Base-by-base conservation (phyloP, 2,113 vertebrate species). In the Callopanchax toddi region DNA sequence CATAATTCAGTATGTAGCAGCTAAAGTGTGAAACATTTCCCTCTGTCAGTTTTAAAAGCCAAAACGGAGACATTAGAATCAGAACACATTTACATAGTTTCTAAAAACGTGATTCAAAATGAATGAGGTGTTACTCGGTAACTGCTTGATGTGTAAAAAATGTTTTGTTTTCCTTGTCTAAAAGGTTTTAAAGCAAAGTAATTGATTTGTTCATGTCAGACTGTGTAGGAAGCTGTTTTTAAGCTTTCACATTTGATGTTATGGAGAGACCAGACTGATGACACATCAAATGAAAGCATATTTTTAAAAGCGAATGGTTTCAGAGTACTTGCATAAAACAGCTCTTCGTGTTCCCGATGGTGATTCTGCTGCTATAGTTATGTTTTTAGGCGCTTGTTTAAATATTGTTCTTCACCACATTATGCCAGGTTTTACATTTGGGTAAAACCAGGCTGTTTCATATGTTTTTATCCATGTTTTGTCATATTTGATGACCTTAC, bases 271-370 rank as follows among this genome's bases (percentile, higher is more conserved):
- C 54, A 67, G 60, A 67, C 22, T 42, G 43, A 60, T 78, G 74
- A 82, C 60, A 60, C 74, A 76, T 69, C 63, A 52, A 54, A 60
- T 57, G 44, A 20, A 60, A 57, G 44, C 59, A 21, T 72, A 51
- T 79, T 71, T 69, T 74, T 76, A 67, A 60, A 52, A 36, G 32
- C 11, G 21, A 60, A 46, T 75, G 49, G 63, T 70, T 55, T 60
- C 52, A 36, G 43, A 48, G 57, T 23, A 54, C 50, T 60, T 53
- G 26, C 26, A 60, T 44, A 71, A 68, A 74, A 34, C 48, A 17
- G 5, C 15, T 40, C 49, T 74, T 64, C 51, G 12, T 71, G 67
- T 66, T 23, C 21, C 50, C 58, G 51, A 42, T 20, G 6, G 40
- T 37, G 50, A 56, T 57, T 74, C 17, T 23, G 60, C 37, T 40